A percentile compares a stretch with the other conserved stretches of the same genome.
Conservation (phyloP, 2,888 invertebrate genomes). For the Cenopis cana region DNA sequence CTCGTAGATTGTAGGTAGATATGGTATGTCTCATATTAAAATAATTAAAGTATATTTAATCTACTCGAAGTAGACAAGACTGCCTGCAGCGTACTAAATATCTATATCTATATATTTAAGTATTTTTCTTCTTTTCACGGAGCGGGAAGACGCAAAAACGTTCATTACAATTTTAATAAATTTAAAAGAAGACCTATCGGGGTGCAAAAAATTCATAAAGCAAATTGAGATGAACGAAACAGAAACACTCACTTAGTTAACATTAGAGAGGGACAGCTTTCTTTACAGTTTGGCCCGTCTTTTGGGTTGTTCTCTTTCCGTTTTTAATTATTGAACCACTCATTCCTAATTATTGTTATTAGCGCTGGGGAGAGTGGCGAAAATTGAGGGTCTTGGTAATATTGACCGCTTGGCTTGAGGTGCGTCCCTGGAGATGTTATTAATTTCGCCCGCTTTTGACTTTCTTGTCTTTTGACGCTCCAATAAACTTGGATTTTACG, state of each 20-base stretch:
- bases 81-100: not conserved
- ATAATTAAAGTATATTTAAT: too few species aligned
- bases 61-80: not conserved
- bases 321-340: slow-evolving; percentile 87
- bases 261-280: slow-evolving; percentile 62
- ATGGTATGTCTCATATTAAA: too few species aligned
- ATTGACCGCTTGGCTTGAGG: slow-evolving; percentile 81
- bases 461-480: slow-evolving; percentile 81
- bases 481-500: slow-evolving; percentile 81
- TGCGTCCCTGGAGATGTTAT: slow-evolving; percentile 76
- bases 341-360: slow-evolving; percentile 86
- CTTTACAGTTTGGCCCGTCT: slow-evolving; percentile 66
- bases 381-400: slow-evolving; percentile 83
- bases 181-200: slow-evolving; percentile 66
- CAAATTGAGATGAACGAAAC: slow-evolving; percentile 69
- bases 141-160: slow-evolving; percentile 50
- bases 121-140: not conserved
- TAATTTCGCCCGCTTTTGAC: slow-evolving; percentile 82
- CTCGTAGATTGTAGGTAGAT: too few species aligned
- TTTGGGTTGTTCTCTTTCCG: slow-evolving; percentile 83
- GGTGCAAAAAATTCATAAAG: slow-evolving; percentile 69
- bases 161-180: slow-evolving; percentile 74
- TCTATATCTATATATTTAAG: not conserved
- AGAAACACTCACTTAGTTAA: slow-evolving; percentile 52
- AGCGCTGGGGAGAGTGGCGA: slow-evolving; percentile 83